Percentiles rank a stretch among this genome's conserved stretches.
Conservation (phyloP, 2,113 vertebrate genomes). For the Cryptoleucopteryx plumbea region DNA sequence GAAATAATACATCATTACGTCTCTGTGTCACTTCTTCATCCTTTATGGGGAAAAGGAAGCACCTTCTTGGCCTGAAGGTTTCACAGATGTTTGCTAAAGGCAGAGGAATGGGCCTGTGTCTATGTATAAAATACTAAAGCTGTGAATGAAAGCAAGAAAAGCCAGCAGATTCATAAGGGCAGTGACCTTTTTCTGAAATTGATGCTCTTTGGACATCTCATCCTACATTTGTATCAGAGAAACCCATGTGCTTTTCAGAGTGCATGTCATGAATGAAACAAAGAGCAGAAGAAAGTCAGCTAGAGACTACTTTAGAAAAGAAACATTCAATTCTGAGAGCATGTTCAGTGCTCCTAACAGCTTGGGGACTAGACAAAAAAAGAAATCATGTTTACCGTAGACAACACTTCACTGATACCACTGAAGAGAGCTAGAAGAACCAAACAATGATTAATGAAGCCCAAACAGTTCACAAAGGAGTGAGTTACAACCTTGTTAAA, state of each 20-base stretch:
- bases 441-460: neutral
- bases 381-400: neutral
- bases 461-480: neutral
- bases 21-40: neutral
- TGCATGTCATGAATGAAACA: constrained; percentile 14
- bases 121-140: neutral
- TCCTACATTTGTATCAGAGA: constrained; percentile 23
- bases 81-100: neutral
- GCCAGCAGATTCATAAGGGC: neutral
- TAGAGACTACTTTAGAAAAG: neutral
- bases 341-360: neutral
- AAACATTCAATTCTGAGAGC: neutral
- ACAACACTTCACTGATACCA: neutral
- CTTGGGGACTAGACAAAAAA: neutral
- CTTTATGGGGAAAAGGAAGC: neutral
- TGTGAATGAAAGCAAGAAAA: neutral
- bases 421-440: neutral
- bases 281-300: neutral
- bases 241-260: neutral
- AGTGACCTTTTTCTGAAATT: constrained; percentile 17
- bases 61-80: neutral
- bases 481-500: neutral
- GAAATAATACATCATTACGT: neutral
- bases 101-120: neutral
- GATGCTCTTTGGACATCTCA: neutral